Base-by-base conservation (phyloP, 2,888 invertebrate genomes). In the Microctonus hyperodae region DNA sequence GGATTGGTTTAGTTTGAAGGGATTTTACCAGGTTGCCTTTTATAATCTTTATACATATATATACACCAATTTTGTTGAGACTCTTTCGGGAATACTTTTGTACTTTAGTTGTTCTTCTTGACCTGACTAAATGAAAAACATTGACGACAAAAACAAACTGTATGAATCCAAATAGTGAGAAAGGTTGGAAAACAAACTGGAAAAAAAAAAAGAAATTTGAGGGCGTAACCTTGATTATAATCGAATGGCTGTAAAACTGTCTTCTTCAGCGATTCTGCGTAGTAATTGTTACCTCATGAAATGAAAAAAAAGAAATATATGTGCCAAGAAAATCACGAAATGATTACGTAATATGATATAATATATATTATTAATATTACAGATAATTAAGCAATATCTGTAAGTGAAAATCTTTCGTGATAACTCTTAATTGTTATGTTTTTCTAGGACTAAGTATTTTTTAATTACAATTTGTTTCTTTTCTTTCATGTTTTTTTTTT, bases 61-160 rank as follows among this genome's bases (percentile, higher is more conserved):
- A 44, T 44, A 44, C 6, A 44, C 16, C 44, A 16, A 44, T 44
- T 44, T 44, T 7, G 20, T 4, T n/a, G 16, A 44, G 44, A 44
- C 44, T 44, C 16, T 44, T 44, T 44, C 44, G 7, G 16, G 16
- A 44, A 44, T 16, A 44, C 44, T 44, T 44, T 44, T 44, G 44
- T 44, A n/a, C 28, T 28, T 28, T 28, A 28, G 7, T 7, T 44
- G 16, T 16, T 5, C 4, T n/a, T 44, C 16, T 44, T 44, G 44
- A 44, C 44, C 44, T 44, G 44, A 44, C 44, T 44, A 44, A 44
- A 44, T 44, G 44, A 44, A 44, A 44, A 44, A 44, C 44, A 44
- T 16, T 2, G 16, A 16, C 20, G n/a, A 44, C 16, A 44, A 44
- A 44, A 44, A 44, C 44, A 44, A 44, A 44, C 44, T 16, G n/a